Evolutionary conservation across 53 echinoderm and acorn worm species (phyloP), one percentile per base, ranked within the genome.

Genomic region (Patiria pectinifera): DNA sequence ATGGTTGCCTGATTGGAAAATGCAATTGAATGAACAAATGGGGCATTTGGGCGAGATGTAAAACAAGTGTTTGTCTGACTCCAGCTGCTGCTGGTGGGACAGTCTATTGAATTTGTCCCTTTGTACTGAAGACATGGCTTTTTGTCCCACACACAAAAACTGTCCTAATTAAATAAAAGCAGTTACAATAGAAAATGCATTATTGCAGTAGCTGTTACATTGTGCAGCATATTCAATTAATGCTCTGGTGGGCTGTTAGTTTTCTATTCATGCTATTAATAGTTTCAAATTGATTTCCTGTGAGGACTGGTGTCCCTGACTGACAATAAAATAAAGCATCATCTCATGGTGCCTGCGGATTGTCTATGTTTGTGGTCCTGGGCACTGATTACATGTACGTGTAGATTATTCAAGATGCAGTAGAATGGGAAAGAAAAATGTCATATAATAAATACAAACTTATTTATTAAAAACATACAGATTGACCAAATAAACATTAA

Each of bases 131-230:
- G 22, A 88, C 58, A 60, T 47, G 90, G 23, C 59, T 81, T 90
- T 80, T 90, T 90, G 90, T 90, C 46, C 80, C 59, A 6, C 16
- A 69, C 81, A 81, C 66, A 90, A 90, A 80, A 66, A n/a, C 35
- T 69, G 81, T 81, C 80, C 82, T 90, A 80, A 90, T 81, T 90
- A 90, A 79, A 90, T 90, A 80, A 90, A 90, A 81, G 63, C n/a
- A 43, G 43, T 21, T 12, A 90, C 69, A 90, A 90, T 66, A 58
- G 63, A 48, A 12, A 81, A 66, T 80, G 69, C 80, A 90, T 81
- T 90, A 80, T 90, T 78, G 47, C 21, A 76, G 71, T 72, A 76
- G 48, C 3, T 81, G 48, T 66, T 47, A 62, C 46, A 69, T 66
- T 86, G 44, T 45, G 23, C 62, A 49, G n/a, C 60, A 81, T 69